Percentiles rank a stretch among this genome's conserved stretches.
phyloP scores from a whole-genome alignment of 2,888 invertebrate genomes.

The Ischnura elegans region DNA sequence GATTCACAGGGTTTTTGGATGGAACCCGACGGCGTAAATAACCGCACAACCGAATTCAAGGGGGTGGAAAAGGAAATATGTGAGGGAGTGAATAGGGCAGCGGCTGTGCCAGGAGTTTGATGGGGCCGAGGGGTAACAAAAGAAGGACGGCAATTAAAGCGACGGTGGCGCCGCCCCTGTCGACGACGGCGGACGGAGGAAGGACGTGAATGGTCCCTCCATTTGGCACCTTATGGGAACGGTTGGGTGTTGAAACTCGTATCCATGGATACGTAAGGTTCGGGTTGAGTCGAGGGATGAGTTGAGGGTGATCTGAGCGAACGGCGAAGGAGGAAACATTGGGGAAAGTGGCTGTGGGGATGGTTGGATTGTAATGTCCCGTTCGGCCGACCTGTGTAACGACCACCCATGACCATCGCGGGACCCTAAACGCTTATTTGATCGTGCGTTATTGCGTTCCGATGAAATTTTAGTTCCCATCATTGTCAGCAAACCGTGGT shows the following conservation, averaged over 20 bases:
- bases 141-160: conserved; percentile 25
- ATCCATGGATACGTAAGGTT: not conserved
- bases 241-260: not conserved
- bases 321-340: too few species aligned
- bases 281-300: not conserved
- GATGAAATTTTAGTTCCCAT: too few species aligned
- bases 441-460: too few species aligned
- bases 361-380: not conserved
- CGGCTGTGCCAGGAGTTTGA: not conserved
- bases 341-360: not conserved
- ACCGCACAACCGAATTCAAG: not conserved
- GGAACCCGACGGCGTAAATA: not conserved
- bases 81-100: not conserved
- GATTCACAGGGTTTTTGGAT: not conserved
- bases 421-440: too few species aligned
- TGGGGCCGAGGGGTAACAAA: not conserved
- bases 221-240: conserved; percentile 33
- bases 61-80: not conserved
- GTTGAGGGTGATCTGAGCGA: not conserved
- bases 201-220: not conserved
- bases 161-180: not conserved
- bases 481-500: too few species aligned
- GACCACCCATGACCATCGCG: too few species aligned
- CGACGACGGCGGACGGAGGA: not conserved
- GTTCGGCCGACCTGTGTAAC: too few species aligned